phyloP scores from a whole-genome alignment of 1,140 invertebrate genomes.

The Venturia canescens region DNA sequence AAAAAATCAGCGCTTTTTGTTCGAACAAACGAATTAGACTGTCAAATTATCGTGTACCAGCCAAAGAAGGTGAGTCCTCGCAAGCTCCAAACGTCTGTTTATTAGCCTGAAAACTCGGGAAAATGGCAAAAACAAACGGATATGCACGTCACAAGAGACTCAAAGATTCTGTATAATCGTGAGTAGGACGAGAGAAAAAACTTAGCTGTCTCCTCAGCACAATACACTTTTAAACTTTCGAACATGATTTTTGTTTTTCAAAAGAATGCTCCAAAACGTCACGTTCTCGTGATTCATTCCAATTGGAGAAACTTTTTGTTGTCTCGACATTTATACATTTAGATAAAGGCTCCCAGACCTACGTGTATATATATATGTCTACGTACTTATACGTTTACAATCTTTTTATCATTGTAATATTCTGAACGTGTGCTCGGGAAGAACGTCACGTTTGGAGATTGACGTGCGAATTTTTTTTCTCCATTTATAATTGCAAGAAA shows the following conservation, averaged over 20 bases:
- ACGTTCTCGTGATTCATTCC: too few species aligned
- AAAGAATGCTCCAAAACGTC: background rate
- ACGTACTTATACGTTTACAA: too few species aligned
- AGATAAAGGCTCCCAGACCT: too few species aligned
- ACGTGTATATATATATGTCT: too few species aligned
- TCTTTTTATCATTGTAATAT: background rate
- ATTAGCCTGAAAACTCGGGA: background rate
- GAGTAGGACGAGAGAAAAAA: slow-evolving; percentile 31
- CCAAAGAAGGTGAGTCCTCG: slow-evolving; percentile 62
- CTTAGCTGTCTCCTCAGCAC: background rate
- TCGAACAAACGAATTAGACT: slow-evolving; percentile 48
- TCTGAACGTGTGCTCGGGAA: background rate
- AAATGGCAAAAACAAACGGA: background rate
- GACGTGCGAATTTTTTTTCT: background rate
- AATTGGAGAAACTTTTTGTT: too few species aligned
- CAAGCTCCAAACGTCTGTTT: too few species aligned
- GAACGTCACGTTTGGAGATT: background rate
- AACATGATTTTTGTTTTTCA: background rate
- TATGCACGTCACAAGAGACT: too few species aligned
- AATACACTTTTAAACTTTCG: slow-evolving; percentile 29
- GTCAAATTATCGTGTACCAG: slow-evolving; percentile 63
- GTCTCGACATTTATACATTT: too few species aligned
- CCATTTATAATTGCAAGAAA: too few species aligned
- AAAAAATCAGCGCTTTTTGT: slow-evolving; percentile 56
- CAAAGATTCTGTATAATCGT: background rate